Evolutionary conservation across 1,140 invertebrate species (phyloP), one percentile per base, ranked within the genome.

Genomic region (Apis laboriosa): DNA sequence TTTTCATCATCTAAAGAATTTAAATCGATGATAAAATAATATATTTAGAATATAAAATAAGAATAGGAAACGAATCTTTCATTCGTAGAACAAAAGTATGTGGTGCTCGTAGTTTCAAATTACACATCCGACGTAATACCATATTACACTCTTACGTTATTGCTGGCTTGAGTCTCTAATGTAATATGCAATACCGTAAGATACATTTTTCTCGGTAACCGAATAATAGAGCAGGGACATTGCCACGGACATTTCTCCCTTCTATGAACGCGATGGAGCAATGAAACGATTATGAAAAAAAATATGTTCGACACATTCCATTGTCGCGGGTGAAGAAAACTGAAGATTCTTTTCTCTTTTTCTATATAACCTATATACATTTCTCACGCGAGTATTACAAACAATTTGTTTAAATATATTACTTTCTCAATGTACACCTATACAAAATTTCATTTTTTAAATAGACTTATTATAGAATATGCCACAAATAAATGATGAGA

Each of bases 141-240:
- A 74, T 17, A 34, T 74, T 74, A 74, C 56, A 60, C 55, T 73
- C 55, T 58, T 58, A 34, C 53, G n/a, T 72, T 73, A 73, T 55
- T 21, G 72, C 21, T n/a, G 55, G 34, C 28, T 74, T 17, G 21
- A 21, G 72, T 49, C 34, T 74, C 56, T 58, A 58, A 73, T 58
- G 55, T 58, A 43, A 60, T 60, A 74, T 43, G 72, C 72, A 74
- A 60, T 43, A 60, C 56, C 34, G 72, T 43, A 60, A 58, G 34
- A 60, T 74, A 74, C 58, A 15, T 28, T 8, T 74, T 56, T 60
- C 49, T 58, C 56, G 43, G 56, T 74, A 60, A 73, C 28, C 17
- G 51, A 72, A 72, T 43, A 43, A 43, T 72, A 72, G 70, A 72
- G 19, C 70, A 72, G 56, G 72, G 72, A 74, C 72, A 74, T 74